A percentile compares a stretch with the other conserved stretches of the same genome.
phyloP scores from a whole-genome alignment of 1,140 invertebrate species.

The Lepidurus arcticus region DNA sequence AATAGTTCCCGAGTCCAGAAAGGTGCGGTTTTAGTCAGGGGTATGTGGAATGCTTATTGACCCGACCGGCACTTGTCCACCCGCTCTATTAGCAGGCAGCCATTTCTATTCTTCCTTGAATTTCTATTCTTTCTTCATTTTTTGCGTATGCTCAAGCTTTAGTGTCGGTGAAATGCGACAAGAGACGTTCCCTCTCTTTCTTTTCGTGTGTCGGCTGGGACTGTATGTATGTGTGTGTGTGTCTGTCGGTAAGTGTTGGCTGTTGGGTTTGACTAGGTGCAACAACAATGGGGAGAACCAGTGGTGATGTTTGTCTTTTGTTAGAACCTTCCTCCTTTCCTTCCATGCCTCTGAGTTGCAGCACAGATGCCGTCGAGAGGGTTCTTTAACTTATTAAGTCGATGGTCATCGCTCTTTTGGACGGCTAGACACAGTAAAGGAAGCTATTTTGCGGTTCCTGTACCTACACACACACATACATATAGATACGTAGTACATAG shows the following conservation, averaged over 20 bases:
- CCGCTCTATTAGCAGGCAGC: background rate
- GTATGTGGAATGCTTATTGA: background rate
- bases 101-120: background rate
- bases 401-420: background rate
- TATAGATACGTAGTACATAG: background rate
- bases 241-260: background rate
- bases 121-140: background rate
- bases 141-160: slow-evolving; percentile 6
- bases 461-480: background rate
- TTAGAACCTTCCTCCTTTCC: background rate
- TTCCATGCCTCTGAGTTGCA: background rate
- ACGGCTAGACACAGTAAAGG: background rate
- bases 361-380: background rate
- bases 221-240: background rate
- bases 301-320: slow-evolving; percentile 13
- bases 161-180: background rate
- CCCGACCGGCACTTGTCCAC: background rate
- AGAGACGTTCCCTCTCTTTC: background rate
- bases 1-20: background rate
- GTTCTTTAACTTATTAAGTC: background rate
- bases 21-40: slow-evolving; percentile 3
- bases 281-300: background rate
- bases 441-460: background rate
- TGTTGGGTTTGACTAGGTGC: background rate
- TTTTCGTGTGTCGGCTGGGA: background rate